Evolutionary conservation across 2,797 vertebrate genomes (phyloP), one percentile per base, ranked within the genome.

Genomic region (Danio tinwini): DNA sequence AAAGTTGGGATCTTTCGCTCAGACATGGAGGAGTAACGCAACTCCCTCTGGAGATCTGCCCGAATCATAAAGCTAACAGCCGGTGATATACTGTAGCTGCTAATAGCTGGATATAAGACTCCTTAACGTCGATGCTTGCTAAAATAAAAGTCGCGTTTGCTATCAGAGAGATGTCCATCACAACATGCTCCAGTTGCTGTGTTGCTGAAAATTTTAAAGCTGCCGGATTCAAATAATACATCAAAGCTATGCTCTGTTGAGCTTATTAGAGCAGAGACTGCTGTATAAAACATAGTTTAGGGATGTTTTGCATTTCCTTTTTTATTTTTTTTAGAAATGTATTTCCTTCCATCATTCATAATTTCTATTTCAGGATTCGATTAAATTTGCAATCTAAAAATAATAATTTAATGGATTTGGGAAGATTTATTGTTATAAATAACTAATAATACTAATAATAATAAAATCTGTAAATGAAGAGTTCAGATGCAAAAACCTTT

Each of bases 271-370:
- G 76, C 55, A 49, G 39, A 16, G 12, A 14, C 21, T 81, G 8
- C 65, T 74, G 76, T 81, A 82, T 78, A 82, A 67, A 78, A 70
- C 72, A 73, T 55, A 63, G 21, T 17, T 40, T 52, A 45, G 67
- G 67, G 47, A 45, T 59, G 53, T 44, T 17, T 64, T 64, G 49
- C 9, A 10, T 21, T 16, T 8, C 63, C 40, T 45, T 49, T 81
- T 16, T 29, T 29, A 29, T 1, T 29, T 29, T 5, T 19, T 71
- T 42, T 11, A 29, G 39, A 63, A 56, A 42, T 76, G 39, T 45
- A 42, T 47, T 76, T 19, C 13, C n/a, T 5, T 29, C 17, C 16
- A 75, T 62, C 55, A 16, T 68, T 29, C 56, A 40, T 39, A 16
- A 29, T 12, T 29, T 64, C 62, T 63, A 53, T 40, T 82, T 65